A percentile compares a stretch with the other conserved stretches of the same genome.
Evolutionary conservation across 2,888 invertebrate species (phyloP).

Genomic region (Lepidochitona cinerea): DNA sequence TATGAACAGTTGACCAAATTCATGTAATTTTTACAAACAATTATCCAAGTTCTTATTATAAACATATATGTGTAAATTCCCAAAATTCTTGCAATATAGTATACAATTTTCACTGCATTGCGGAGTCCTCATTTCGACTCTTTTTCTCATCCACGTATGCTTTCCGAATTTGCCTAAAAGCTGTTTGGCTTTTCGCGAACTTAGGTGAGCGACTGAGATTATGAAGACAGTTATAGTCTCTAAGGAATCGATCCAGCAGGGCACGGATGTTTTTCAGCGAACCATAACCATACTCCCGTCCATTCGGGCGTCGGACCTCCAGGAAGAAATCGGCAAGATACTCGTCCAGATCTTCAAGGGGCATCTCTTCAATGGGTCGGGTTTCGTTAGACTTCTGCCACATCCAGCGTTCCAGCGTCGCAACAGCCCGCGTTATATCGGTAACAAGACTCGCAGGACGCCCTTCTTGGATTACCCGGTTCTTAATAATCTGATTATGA

Average conservation of each 20-base stretch:
- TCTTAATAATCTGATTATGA: not conserved
- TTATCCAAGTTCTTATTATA: too few species aligned
- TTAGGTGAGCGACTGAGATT: not conserved
- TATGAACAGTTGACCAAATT: too few species aligned
- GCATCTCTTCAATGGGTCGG: not conserved
- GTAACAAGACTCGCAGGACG: not conserved
- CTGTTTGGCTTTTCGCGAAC: not conserved
- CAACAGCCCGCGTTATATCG: not conserved
- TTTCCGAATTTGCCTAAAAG: too few species aligned
- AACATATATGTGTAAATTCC: too few species aligned
- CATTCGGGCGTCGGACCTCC: not conserved
- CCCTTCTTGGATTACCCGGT: too few species aligned
- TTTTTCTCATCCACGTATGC: too few species aligned
- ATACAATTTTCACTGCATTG: too few species aligned
- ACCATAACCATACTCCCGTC: not conserved
- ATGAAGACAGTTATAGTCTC: not conserved
- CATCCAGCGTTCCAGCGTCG: not conserved
- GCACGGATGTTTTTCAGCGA: not conserved
- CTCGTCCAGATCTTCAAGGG: not conserved
- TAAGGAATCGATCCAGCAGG: not conserved
- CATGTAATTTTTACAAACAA: too few species aligned
- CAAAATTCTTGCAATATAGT: too few species aligned
- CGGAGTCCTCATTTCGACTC: too few species aligned
- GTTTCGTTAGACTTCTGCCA: not conserved
- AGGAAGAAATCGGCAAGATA: not conserved